phyloP scores from a whole-genome alignment of 1,140 invertebrate species.

The Ruditapes philippinarum region DNA sequence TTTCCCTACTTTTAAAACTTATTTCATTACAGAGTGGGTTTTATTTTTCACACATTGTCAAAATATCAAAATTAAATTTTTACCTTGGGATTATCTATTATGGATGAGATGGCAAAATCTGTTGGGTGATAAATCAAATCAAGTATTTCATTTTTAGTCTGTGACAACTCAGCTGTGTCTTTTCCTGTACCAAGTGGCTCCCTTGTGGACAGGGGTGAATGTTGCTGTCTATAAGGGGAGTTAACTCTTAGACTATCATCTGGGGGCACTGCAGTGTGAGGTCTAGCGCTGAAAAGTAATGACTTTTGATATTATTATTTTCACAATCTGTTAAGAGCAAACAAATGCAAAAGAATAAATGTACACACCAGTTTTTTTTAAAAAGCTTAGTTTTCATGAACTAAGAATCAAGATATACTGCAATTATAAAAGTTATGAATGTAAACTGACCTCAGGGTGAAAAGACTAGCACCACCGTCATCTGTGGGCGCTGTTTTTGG shows the following conservation, averaged over 20 bases:
- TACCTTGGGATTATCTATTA: slow-evolving; percentile 86
- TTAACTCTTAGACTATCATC: slow-evolving; percentile 80
- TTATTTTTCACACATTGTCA: too few species aligned
- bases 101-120: slow-evolving; percentile 83
- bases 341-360: too few species aligned
- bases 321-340: too few species aligned
- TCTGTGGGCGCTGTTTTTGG: slow-evolving; percentile 80
- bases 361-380: too few species aligned
- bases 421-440: too few species aligned
- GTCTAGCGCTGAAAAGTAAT: slow-evolving; percentile 78
- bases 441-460: slow-evolving; percentile 78
- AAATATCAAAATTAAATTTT: too few species aligned
- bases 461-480: slow-evolving; percentile 78
- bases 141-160: slow-evolving; percentile 73
- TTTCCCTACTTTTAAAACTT: too few species aligned
- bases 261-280: slow-evolving; percentile 82
- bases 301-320: too few species aligned
- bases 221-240: slow-evolving; percentile 76
- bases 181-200: slow-evolving; percentile 75
- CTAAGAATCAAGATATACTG: too few species aligned
- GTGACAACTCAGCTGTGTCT: slow-evolving; percentile 69
- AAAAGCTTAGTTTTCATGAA: too few species aligned
- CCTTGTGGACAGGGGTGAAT: slow-evolving; percentile 77
- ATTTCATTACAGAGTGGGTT: too few species aligned
- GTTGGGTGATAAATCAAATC: slow-evolving; percentile 84